Evolutionary conservation across 2,797 vertebrate species (phyloP).

Genomic region (Mus spretus): DNA sequence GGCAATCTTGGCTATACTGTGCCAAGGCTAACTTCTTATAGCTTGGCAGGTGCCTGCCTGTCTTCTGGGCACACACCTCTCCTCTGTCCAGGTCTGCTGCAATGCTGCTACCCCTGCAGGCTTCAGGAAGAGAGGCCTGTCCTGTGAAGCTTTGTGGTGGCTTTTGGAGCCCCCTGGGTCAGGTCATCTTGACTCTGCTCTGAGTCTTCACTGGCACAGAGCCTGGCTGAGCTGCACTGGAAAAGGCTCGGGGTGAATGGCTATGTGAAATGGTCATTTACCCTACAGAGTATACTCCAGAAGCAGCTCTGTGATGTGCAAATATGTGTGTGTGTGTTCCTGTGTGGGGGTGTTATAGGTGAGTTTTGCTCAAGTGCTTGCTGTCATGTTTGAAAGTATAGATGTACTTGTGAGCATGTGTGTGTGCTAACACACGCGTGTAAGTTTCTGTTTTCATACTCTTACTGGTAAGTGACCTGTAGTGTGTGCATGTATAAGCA

Average conservation of each 20-base stretch:
- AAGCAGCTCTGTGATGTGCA: background rate
- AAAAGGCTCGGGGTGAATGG: background rate
- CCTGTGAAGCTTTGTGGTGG: fast-evolving
- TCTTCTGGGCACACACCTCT: background rate
- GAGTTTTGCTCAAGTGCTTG: background rate
- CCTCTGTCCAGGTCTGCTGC: background rate
- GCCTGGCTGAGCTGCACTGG: no score
- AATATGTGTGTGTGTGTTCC: background rate
- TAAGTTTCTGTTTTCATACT: background rate
- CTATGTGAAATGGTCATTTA: fast-evolving
- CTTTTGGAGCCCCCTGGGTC: fast-evolving
- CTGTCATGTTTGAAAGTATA: fast-evolving
- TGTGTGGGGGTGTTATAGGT: background rate
- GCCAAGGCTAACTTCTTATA: background rate
- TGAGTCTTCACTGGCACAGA: background rate
- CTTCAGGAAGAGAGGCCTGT: background rate
- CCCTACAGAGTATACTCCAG: background rate
- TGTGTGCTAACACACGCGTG: no score
- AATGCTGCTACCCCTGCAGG: no score
- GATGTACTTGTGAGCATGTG: no score
- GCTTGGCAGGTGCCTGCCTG: background rate
- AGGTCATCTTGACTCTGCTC: background rate
- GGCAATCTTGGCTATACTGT: no score
- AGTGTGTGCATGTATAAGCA: background rate
- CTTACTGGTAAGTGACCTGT: background rate